Base-by-base conservation (phyloP, 2,888 invertebrate genomes). In the Malachius bipustulatus region DNA sequence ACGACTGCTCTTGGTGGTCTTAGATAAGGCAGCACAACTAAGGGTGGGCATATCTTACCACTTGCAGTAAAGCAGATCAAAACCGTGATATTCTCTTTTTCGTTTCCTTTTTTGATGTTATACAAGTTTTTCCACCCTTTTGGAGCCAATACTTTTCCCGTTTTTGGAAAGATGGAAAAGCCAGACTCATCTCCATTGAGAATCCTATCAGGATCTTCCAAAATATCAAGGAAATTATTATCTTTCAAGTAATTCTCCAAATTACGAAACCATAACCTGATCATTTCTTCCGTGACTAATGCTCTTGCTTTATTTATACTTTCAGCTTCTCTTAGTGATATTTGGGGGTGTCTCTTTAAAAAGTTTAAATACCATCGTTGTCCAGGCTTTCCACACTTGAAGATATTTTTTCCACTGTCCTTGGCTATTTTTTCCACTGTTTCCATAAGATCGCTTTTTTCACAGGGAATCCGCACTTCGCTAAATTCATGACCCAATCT, bases 321-420 rank as follows among this genome's bases (percentile, higher is more conserved):
- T 42, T 55, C 54, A 4, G 54, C 45, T 41, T 44, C 44, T 35
- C 45, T 39, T 27, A 40, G 13, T 19, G 48, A 41, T 32, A 56
- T 44, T 30, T 38, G 38, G 3, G 43, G 42, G 30, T 43, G 27
- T 10, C 43, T 16, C 26, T 27, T 32, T 32, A 53, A 42, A 42
- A 57, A 56, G 14, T 38, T 45, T 19, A 24, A 10, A 34, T 49
- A 54, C 55, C 56, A 56, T 31, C 38, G 47, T 40, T 49, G n/a
- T 4, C 39, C 40, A 11, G 46, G 44, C 33, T 16, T 27, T 2
- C 41, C 38, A n/a, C 41, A 34, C 34, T 36, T 37, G 37, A 44
- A 47, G 3, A 12, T 13, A 14, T 30, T 9, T 30, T 30, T 30
- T 4, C 9, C 8, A 10, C 9, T 12, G n/a, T 12, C n/a, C 14